A percentile compares a stretch with the other conserved stretches of the same genome.
Conservation (phyloP, 2,113 vertebrate species). For the Mormyrus iriodes region DNA sequence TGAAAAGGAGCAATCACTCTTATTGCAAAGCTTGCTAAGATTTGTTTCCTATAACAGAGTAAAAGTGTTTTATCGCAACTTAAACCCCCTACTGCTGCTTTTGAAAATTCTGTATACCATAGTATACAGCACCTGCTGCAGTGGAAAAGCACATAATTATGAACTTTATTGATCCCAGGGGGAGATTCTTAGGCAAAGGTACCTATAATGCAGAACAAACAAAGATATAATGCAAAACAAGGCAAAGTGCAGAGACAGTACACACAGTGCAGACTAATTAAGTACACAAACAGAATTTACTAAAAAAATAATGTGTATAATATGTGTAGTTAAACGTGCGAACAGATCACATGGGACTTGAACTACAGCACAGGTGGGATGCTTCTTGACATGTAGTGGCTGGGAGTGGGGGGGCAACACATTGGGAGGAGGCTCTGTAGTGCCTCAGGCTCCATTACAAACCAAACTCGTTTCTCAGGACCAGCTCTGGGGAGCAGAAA, state of each 20-base stretch:
- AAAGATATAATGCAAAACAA: background rate
- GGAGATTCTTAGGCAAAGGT: background rate
- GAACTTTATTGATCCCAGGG: background rate
- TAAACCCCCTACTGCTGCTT: background rate
- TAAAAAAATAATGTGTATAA: background rate
- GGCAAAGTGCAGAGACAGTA: background rate
- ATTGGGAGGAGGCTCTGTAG: background rate
- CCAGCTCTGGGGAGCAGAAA: too few relatives aligned
- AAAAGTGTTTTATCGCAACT: background rate
- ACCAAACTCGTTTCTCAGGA: too few relatives aligned
- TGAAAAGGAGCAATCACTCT: background rate
- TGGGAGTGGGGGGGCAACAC: background rate
- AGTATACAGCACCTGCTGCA: background rate
- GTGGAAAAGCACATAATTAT: background rate
- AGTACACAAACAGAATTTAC: background rate
- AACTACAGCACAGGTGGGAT: background rate
- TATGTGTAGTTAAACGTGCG: background rate
- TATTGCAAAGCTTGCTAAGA: background rate
- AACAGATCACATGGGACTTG: background rate
- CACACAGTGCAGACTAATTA: background rate
- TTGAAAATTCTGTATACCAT: background rate
- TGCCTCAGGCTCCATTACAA: background rate
- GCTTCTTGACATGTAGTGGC: background rate
- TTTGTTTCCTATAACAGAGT: background rate
- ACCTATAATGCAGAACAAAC: background rate